Base-by-base conservation (phyloP, 1,140 invertebrate species). In the Anastrepha ludens region DNA sequence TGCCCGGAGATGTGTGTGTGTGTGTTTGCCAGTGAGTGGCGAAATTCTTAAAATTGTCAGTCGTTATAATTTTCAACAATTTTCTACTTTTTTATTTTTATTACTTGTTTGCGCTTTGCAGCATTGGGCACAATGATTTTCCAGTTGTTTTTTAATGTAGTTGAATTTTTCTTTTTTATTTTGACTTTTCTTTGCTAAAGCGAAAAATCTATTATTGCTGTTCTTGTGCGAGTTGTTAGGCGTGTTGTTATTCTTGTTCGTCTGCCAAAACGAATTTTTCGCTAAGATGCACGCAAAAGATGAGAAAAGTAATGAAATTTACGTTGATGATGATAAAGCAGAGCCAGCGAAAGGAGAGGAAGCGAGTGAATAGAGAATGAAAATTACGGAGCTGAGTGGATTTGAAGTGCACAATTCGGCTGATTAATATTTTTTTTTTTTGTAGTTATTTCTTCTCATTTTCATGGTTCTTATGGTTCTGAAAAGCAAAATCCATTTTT, bases 301-400 rank as follows among this genome's bases (percentile, higher is more conserved):
- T 81, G 74, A 81, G 74, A 81, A 74, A 81, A 81, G 47, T 81
- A 81, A 50, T 81, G 74, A 50, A 81, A 81, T 81, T 81, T 58
- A 29, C 44, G 74, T 81, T 81, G 74, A 81, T 81, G 47, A 81
- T 55, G 44, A 74, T 70, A 44, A 47, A 44, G 11, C 41, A 44
- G 67, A 13, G 13, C 13, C 39, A 15, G 17, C 47, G 17, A 81
- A 81, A 11, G 55, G 41, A 74, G 67, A 15, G 39, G 29, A 6
- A 55, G 50, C 17, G 70, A 50, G 44, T 47, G 13, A 74, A 6
- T 44, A 11, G 8, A 8, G n/a, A 15, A 74, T 17, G 20, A 44
- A 74, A 74, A 44, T 74, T 74, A 74, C 29, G 13, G 39, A 67
- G 29, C 39, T 67, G 8, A 67, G 64, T 11, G 60, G 15, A 62